Percentiles rank a stretch among this genome's conserved stretches.
phyloP scores from a whole-genome alignment of 2,797 vertebrate species.

The Catostomus latipinnis region DNA sequence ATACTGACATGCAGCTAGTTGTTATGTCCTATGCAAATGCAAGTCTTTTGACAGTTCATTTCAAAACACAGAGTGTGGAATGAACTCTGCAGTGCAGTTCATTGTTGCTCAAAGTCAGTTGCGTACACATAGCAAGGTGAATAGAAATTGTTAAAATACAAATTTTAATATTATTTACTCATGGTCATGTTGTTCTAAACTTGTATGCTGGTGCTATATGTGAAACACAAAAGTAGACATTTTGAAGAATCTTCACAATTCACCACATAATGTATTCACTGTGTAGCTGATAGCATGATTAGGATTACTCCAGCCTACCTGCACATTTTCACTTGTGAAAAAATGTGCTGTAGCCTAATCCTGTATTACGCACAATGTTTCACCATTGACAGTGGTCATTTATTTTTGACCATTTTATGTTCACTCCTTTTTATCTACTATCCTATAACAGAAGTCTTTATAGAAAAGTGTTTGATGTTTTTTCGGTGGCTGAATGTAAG shows the following conservation, averaged over 20 bases:
- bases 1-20: not conserved
- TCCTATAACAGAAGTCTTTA: not conserved
- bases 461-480: conserved; percentile 2
- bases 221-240: not conserved
- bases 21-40: not conserved
- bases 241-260: conserved; percentile 25
- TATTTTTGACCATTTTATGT: not conserved
- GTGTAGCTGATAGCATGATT: conserved; percentile 24
- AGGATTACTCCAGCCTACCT: conserved; percentile 28
- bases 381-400: conserved; percentile 5
- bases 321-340: conserved; percentile 26
- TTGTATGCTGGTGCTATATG: conserved; percentile 6
- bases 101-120: too few relatives aligned
- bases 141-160: too few relatives aligned
- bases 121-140: too few relatives aligned
- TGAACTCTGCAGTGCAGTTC: too few relatives aligned
- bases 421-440: conserved; percentile 8
- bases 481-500: not conserved
- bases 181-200: too few relatives aligned
- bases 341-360: conserved; percentile 1
- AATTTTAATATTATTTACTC: too few relatives aligned
- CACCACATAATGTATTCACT: conserved; percentile 3
- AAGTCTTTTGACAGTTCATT: not conserved
- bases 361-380: not conserved
- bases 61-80: too few relatives aligned